Evolutionary conservation across 1,140 invertebrate genomes (phyloP), one percentile per base, ranked within the genome.

Genomic region (Bombus superbus): DNA sequence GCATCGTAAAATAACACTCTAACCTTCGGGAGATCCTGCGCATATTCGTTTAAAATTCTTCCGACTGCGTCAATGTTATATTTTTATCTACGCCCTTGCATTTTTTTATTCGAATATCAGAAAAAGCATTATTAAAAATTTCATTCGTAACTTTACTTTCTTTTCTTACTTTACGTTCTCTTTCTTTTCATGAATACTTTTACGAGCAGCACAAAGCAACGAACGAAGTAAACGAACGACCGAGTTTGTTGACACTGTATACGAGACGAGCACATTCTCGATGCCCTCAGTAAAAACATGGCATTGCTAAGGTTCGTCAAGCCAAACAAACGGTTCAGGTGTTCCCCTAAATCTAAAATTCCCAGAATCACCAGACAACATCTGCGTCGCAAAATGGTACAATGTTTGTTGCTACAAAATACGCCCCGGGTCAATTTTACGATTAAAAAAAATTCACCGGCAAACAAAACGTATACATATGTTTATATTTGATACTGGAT

Each of bases 181-280:
- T 40, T 5, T 28, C 13, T 57, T 3, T 18, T 35, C 18, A 1
- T 38, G 59, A 53, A 22, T 64, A 73, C 42, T 47, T 62, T 25
- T 73, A 25, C 32, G 57, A 38, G 18, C 57, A 9, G 1, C 22
- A 18, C 77, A 3, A 47, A 35, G 53, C 53, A n/a, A 68, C 22
- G 32, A n/a, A 40, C 28, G 57, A 35, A 73, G 28, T 32, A 42
- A 76, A n/a, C 62, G 64, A 73, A 82, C 35, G 59, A n/a, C 10
- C 15, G 35, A 83, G 86, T 87, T 87, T 87, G 69, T 79, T 87
- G 82, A 87, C 69, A 84, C 35, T 84, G 42, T 53, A 5, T 13
- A 8, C 64, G 57, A 35, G 73, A 22, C 57, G 68, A 25, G 25
- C 28, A 62, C 44, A 53, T 38, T 42, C 35, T 32, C 28, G 68